phyloP scores from a whole-genome alignment of 2,113 vertebrate genomes.

The Oreochromis niloticus region DNA sequence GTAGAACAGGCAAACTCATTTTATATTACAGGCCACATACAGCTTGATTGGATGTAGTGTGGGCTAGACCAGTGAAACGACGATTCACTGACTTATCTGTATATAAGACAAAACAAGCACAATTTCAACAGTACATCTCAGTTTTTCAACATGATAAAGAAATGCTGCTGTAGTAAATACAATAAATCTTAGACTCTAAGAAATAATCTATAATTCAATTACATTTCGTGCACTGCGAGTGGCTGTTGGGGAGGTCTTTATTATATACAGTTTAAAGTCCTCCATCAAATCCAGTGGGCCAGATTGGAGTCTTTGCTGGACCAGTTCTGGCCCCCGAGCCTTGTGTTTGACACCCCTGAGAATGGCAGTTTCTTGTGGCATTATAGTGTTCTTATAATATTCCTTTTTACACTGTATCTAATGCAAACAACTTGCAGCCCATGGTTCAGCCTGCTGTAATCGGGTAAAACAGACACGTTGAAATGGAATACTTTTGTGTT shows the following conservation, averaged over 20 bases:
- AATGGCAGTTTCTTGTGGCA: neutral
- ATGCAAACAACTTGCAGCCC: neutral
- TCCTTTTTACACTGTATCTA: neutral
- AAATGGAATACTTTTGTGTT: neutral
- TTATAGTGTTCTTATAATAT: neutral
- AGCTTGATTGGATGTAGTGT: neutral
- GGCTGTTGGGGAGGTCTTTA: neutral
- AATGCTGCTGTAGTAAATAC: neutral
- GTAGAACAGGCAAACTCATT: neutral
- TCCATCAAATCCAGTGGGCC: neutral
- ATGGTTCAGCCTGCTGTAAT: neutral
- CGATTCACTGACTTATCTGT: accelerated
- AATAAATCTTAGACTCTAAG: neutral
- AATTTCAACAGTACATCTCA: neutral
- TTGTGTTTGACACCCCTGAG: neutral
- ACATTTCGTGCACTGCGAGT: neutral
- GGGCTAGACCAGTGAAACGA: neutral
- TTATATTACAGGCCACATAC: neutral
- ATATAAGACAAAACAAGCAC: neutral
- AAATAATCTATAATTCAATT: neutral
- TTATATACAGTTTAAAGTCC: neutral
- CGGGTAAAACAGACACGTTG: neutral
- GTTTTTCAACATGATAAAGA: neutral
- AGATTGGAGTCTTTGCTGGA: neutral
- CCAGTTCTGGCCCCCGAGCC: neutral